phyloP scores from a whole-genome alignment of 2,888 invertebrate genomes.

The Metopia argyrocephala region DNA sequence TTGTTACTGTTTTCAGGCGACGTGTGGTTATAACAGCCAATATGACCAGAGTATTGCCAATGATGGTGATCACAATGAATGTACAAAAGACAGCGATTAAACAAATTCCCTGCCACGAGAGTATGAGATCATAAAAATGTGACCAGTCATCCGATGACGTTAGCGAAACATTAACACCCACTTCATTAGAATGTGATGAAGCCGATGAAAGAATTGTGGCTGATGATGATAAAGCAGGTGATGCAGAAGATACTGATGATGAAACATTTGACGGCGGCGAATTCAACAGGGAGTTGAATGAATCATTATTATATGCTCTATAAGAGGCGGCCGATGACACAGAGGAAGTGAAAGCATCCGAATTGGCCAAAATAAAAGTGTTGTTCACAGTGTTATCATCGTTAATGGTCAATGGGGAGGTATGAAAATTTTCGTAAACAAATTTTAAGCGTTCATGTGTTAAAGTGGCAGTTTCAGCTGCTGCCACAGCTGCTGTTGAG shows the following conservation, averaged over 20 bases:
- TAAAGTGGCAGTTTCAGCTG: slow-evolving; percentile 35
- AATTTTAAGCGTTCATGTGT: slow-evolving; percentile 35
- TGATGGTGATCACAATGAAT: slow-evolving; percentile 85
- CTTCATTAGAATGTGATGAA: slow-evolving; percentile 20
- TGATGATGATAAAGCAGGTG: slow-evolving; percentile 32
- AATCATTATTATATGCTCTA: slow-evolving; percentile 17
- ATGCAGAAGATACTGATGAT: not conserved
- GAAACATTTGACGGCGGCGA: not conserved
- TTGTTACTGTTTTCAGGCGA: slow-evolving; percentile 93
- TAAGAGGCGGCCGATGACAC: slow-evolving; percentile 2
- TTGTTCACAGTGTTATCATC: slow-evolving; percentile 49
- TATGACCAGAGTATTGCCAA: slow-evolving; percentile 94
- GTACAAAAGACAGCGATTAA: slow-evolving; percentile 83
- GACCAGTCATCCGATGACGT: slow-evolving; percentile 73
- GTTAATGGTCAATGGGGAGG: slow-evolving; percentile 20
- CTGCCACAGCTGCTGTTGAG: slow-evolving; percentile 40
- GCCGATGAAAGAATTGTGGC: slow-evolving; percentile 19
- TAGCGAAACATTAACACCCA: slow-evolving; percentile 52
- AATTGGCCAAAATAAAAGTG: slow-evolving; percentile 46
- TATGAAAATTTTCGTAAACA: slow-evolving; percentile 42
- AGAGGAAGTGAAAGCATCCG: not conserved
- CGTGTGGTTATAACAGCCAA: slow-evolving; percentile 92
- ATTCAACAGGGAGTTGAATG: not conserved
- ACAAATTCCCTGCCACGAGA: slow-evolving; percentile 80
- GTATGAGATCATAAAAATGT: slow-evolving; percentile 74